Evolutionary conservation across 2,888 invertebrate species (phyloP), one percentile per base, ranked within the genome.

Genomic region (Euproctis similis): DNA sequence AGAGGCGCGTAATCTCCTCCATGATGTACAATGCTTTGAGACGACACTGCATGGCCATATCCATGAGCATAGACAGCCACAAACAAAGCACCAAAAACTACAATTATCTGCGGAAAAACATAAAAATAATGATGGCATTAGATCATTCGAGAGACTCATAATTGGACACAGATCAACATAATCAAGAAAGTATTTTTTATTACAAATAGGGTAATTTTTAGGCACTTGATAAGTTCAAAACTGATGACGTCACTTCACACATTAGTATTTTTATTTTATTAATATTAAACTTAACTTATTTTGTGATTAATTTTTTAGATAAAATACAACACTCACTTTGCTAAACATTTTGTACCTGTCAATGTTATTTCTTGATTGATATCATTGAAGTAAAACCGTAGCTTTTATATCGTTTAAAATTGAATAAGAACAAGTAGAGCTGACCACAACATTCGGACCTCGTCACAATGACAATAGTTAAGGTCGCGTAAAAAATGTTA

Each of bases 41-140:
- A 77, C 11, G 78, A 78, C 0, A 76, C 63, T 1, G 76, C 80
- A 30, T 61, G 65, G 4, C 66, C 71, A 28, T 71, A 63, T 2
- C 85, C 86, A 38, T 70, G 71, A 19, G 81, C 80, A n/a, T n/a
- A n/a, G n/a, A n/a, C n/a, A 3, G 84, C 65, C 24, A 74, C 72
- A 53, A 86, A 43, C 41, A 86, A 44, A 33, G 73, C 71, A 39
- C 72, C 64, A 33, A 87, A 59, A 30, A 75, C 64, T 43, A 82
- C 43, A 39, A 85, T 68, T n/a, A n/a, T n/a, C n/a, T n/a, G n/a
- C n/a, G n/a, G n/a, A n/a, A n/a, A n/a, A n/a, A n/a, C n/a, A n/a
- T n/a, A n/a, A n/a, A n/a, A n/a, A n/a, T n/a, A n/a, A n/a, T n/a
- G n/a, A n/a, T n/a, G n/a, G n/a, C n/a, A n/a, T n/a, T n/a, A n/a